A percentile compares a stretch with the other conserved stretches of the same genome.
Conservation (phyloP, 2,888 invertebrate genomes). For the Synergus japonicus region DNA sequence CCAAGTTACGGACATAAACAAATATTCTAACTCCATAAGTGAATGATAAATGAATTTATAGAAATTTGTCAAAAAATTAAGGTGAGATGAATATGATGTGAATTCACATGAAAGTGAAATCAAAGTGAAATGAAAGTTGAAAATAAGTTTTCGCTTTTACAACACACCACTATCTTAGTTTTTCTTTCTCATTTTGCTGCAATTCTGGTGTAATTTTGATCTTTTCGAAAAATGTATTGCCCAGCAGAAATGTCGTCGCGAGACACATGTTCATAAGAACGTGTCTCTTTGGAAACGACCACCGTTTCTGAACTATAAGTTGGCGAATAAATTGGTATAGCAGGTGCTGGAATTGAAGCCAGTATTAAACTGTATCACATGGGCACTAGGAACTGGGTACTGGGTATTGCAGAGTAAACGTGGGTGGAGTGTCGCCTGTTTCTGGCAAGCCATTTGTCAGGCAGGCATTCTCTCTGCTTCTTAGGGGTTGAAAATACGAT, state of each 20-base stretch:
- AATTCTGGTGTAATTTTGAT: conserved; percentile 12
- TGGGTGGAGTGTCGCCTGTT: conserved; percentile 64
- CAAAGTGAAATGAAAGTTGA: too few relatives aligned
- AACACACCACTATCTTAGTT: neutral
- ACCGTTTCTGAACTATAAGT: conserved; percentile 25
- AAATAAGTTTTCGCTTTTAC: too few relatives aligned
- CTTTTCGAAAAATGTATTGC: neutral
- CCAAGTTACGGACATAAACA: too few relatives aligned
- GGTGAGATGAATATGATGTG: too few relatives aligned
- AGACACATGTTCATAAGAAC: conserved; percentile 23
- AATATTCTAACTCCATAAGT: too few relatives aligned
- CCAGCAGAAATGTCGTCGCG: neutral
- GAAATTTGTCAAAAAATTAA: too few relatives aligned
- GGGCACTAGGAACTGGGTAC: conserved; percentile 46
- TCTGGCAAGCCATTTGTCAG: conserved; percentile 73
- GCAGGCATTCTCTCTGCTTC: conserved; percentile 52
- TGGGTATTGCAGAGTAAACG: conserved; percentile 57
- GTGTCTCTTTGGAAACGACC: conserved; percentile 30
- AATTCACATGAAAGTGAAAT: too few relatives aligned
- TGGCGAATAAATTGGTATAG: conserved; percentile 38
- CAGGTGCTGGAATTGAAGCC: conserved; percentile 58
- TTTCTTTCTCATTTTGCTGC: neutral
- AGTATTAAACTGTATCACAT: conserved; percentile 64
- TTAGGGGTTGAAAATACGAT: conserved; percentile 60
- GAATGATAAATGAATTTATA: too few relatives aligned